Evolutionary conservation across 2,113 vertebrate species (phyloP), one percentile per base, ranked within the genome.

Genomic region (Dissostichus mawsoni): DNA sequence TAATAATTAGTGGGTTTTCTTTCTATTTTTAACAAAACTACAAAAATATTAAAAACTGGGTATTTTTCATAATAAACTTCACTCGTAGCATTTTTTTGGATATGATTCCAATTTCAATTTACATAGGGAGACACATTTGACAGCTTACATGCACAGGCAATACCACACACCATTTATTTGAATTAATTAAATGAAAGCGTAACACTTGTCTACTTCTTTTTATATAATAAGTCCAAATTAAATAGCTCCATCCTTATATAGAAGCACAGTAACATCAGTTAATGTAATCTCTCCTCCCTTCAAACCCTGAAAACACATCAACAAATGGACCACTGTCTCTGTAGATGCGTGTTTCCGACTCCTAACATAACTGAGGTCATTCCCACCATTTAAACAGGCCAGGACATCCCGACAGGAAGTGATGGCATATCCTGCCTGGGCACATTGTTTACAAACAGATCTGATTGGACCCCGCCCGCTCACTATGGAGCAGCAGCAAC

Each of bases 371-470:
- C 57, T 80, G 77, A 88, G 64, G 85, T 91, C 66, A 91, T 91
- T 93, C 81, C 85, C 89, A 91, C 74, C 66, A 89, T 90, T 85
- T 84, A 89, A 80, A 69, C 44, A 29, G 68, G 33, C 76, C 80
- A 78, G 85, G 59, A 89, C 87, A 83, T 87, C 77, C 80, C 80
- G 55, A 65, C 56, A 91, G 92, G 93, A 94, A 88, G 76, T 90
- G 85, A 89, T 86, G 85, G 82, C 82, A 92, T 89, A 78, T 92
- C 92, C 91, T 92, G 84, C 75, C 55, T 72, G 77, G 86, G 89
- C 78, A 84, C 69, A 81, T 75, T 86, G 85, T 91, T 92, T 92
- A 93, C 88, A 80, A 92, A 90, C 79, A 79, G 61, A 53, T 74
- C 66, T 88, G 79, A 90, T 82, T 92, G 69, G 62, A 73, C 44